Evolutionary conservation across 2,113 vertebrate genomes (phyloP).

Genomic region (Tragelaphus strepsiceros): DNA sequence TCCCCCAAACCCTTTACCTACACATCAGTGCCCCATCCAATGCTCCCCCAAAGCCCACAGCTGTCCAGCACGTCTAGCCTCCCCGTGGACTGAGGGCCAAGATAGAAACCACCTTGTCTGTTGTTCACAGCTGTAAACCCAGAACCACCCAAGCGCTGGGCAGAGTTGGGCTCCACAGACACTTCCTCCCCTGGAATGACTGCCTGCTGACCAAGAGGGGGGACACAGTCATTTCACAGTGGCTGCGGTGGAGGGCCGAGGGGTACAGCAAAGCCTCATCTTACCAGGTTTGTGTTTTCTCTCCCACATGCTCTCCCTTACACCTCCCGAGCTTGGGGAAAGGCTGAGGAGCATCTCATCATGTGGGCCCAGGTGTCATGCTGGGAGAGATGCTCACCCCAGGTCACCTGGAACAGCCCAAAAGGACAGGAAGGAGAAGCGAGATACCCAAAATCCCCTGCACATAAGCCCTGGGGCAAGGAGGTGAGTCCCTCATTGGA

Average conservation of each 20-base stretch:
- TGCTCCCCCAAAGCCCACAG: background rate
- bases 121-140: background rate
- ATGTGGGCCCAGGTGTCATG: fast-evolving
- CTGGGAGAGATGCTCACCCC: background rate
- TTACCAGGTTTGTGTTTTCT: background rate
- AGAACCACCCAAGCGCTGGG: fast-evolving
- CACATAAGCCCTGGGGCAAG: background rate
- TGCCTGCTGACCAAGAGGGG: fast-evolving
- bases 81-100: fast-evolving
- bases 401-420: background rate
- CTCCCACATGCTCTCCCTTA: background rate
- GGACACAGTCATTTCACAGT: fast-evolving
- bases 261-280: fast-evolving
- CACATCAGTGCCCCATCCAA: background rate
- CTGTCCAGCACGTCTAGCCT: background rate
- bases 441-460: background rate
- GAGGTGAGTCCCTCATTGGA: too few species aligned
- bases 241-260: background rate
- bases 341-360: background rate
- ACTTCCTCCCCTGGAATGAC: fast-evolving
- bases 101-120: background rate
- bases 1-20: background rate
- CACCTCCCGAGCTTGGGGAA: background rate
- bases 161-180: background rate
- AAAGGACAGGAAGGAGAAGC: background rate